phyloP scores from a whole-genome alignment of 2,888 invertebrate species.

The Formica aserva region DNA sequence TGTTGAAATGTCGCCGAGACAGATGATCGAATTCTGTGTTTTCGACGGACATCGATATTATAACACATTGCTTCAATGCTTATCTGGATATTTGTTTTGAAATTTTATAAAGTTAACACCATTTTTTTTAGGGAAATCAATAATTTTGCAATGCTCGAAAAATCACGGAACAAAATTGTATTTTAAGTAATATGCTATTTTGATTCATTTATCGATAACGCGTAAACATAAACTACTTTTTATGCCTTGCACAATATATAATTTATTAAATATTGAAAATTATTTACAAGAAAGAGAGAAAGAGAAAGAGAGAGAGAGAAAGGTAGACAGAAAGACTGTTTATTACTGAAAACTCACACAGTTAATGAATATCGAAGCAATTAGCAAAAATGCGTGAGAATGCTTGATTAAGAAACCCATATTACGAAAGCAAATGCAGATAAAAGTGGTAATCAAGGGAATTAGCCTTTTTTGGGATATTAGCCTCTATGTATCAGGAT shows the following conservation, averaged over 20 bases:
- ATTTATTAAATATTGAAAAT: conserved; percentile 47
- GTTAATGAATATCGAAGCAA: conserved; percentile 29
- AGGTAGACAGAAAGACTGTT: not conserved
- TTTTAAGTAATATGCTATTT: not conserved
- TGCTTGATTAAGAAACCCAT: conserved; percentile 56
- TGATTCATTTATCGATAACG: not conserved
- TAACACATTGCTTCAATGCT: not conserved
- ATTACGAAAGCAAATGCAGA: conserved; percentile 54
- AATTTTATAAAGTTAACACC: not conserved
- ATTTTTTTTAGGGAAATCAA: not conserved
- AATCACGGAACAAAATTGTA: not conserved
- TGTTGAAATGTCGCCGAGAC: conserved; percentile 26
- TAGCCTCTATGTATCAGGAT: not conserved
- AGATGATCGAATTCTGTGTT: not conserved
- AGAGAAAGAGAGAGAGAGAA: no score
- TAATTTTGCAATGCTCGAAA: not conserved
- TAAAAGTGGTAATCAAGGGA: conserved; percentile 1
- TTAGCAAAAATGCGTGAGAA: conserved; percentile 48
- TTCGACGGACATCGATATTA: not conserved
- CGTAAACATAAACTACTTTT: not conserved
- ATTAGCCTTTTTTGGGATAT: conserved; percentile 9
- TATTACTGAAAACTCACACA: conserved; percentile 16
- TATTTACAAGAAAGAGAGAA: not conserved
- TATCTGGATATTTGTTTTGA: not conserved
- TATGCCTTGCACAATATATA: not conserved